Conservation (phyloP, 2,113 vertebrate species). For the Anarhynchus alexandrinus region DNA sequence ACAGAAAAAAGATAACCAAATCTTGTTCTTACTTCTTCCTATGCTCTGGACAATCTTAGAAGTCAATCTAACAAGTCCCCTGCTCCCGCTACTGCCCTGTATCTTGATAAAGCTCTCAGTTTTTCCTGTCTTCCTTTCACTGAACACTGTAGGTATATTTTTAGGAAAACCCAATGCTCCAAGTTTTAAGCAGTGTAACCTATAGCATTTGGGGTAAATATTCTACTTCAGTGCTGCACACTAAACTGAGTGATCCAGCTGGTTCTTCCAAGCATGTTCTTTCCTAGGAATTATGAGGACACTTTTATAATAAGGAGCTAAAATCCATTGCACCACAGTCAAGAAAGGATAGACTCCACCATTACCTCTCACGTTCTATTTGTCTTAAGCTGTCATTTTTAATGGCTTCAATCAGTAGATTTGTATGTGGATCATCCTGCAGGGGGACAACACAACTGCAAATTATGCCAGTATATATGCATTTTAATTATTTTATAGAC, state of each 20-base stretch:
- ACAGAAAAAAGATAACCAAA: background rate
- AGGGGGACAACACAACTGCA: background rate
- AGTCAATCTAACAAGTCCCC: background rate
- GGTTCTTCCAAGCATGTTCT: background rate
- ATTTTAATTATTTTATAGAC: background rate
- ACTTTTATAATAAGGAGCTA: background rate
- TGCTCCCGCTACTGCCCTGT: background rate
- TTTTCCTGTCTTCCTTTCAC: background rate
- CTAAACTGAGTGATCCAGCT: background rate
- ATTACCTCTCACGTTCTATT: slow-evolving; percentile 91
- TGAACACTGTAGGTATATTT: background rate
- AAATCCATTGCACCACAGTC: background rate
- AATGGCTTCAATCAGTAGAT: slow-evolving; percentile 91
- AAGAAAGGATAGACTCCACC: background rate
- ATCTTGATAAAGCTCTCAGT: background rate
- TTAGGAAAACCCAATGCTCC: rapidly evolving
- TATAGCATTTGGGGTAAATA: background rate
- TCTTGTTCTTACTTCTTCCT: background rate
- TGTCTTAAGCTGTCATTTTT: slow-evolving; percentile 93
- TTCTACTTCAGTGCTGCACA: background rate
- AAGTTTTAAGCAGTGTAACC: background rate
- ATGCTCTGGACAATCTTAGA: background rate
- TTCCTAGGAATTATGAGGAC: background rate
- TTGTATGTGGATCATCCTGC: slow-evolving; percentile 88
- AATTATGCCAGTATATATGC: background rate